These are phyloP conservation scores for Tychaedon coryphoeus DNA, from an alignment of 2,113 vertebrate species.

Conservation along the genomic window DNA sequence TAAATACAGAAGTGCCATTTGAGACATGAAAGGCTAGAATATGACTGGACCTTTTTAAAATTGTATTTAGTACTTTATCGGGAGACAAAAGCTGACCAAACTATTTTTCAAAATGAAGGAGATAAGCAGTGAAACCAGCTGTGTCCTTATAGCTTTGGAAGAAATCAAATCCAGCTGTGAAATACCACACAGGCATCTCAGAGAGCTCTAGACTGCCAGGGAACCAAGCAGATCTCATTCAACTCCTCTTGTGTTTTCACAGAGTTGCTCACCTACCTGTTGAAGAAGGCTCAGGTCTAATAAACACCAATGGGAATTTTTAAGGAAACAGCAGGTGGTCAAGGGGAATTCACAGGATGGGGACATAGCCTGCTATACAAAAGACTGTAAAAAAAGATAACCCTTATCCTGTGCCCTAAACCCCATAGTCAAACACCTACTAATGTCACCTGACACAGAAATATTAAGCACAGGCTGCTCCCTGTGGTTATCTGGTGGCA, in stretches of 20 bases:
- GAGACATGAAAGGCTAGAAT: background rate
- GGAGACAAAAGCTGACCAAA: background rate
- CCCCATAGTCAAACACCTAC: background rate
- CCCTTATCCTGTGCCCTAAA: background rate
- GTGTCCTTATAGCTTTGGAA: background rate
- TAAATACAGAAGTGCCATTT: background rate
- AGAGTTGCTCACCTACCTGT: accelerated
- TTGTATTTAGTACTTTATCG: background rate
- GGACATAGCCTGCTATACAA: background rate
- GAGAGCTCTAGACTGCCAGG: background rate
- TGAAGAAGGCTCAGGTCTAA: background rate
- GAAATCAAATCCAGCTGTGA: background rate
- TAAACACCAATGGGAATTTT: background rate
- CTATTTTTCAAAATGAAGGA: background rate
- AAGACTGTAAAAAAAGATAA: background rate
- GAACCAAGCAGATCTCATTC: background rate
- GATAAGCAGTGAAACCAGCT: background rate
- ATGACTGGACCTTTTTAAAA: background rate
- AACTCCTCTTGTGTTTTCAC: background rate
- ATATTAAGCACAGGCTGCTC: background rate
- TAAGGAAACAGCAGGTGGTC: background rate
- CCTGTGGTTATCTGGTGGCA: background rate
- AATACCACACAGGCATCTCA: background rate
- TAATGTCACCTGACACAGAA: background rate
- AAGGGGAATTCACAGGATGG: background rate